These are phyloP conservation scores for Pangasius larnaudii DNA, from an alignment of 2,797 vertebrate species.

Conservation along the genomic window DNA sequence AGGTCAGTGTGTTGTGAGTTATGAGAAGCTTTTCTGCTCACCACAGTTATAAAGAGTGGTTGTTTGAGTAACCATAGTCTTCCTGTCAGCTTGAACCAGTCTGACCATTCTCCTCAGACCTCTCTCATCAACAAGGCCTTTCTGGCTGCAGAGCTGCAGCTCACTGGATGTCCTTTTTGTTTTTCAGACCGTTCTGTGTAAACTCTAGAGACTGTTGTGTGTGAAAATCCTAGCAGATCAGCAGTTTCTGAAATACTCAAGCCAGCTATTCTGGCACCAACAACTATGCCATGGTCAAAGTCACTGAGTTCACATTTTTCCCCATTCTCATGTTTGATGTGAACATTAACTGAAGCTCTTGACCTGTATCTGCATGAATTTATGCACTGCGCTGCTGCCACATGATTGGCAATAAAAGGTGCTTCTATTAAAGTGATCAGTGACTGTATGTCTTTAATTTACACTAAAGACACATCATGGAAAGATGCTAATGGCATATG, in stretches of 20 bases:
- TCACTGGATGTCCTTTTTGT: background rate
- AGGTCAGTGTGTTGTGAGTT: background rate
- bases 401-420: background rate
- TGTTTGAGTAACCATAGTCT: background rate
- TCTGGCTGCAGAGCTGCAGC: background rate
- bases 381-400: background rate
- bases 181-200: background rate
- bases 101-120: background rate
- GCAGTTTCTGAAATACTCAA: background rate
- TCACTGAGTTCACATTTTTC: background rate
- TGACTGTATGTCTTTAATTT: background rate
- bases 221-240: background rate
- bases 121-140: background rate
- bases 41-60: background rate
- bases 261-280: background rate
- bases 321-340: background rate
- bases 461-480: background rate
- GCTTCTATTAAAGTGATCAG: background rate
- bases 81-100: background rate
- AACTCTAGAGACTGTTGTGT: background rate
- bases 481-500: background rate
- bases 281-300: background rate
- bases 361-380: background rate
- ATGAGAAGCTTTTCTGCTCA: conserved; percentile 7
- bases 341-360: background rate